Evolutionary conservation across 1,140 invertebrate species (phyloP), one percentile per base, ranked within the genome.

Genomic region (Eulimnadia texana): DNA sequence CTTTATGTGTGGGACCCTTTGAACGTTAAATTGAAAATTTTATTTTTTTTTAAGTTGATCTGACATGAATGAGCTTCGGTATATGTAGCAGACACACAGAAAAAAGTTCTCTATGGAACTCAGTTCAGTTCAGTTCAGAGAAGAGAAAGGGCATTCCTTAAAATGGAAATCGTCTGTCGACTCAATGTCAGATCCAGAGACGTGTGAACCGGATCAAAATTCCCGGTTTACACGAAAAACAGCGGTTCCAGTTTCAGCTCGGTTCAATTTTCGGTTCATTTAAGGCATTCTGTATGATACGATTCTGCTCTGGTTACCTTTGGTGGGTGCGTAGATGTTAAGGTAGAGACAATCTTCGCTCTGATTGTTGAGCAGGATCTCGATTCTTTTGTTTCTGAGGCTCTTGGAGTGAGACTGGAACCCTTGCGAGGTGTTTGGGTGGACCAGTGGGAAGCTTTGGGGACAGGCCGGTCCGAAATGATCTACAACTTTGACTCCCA

Each of bases 271-370:
- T 42, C 33, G 33, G 6, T 42, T 42, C 16, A 9, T 16, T 42
- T 16, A 42, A 42, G n/a, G n/a, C n/a, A n/a, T n/a, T n/a, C n/a
- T n/a, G 33, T 42, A 42, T 16, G 33, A 42, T 9, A 42, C 33
- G 33, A 16, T 9, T 42, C 6, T 9, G 33, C 33, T 42, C 33
- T n/a, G n/a, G n/a, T n/a, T 9, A n/a, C 25, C 58, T 62, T 65
- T 61, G 64, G 64, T 63, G 6, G 94, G 93, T 3, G 90, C 86
- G 74, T 95, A 97, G 70, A 98, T 90, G 73, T 98, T 98, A 65
- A 98, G 78, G 73, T 94, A 96, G 28, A 98, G 81, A 72, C 94
- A 98, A 77, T 98, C 94, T 77, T 98, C 94, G 66, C 84, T 90
- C 75, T 96, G 91, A 70, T 94, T 87, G 65, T 81, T 81, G 53